Evolutionary conservation across 2,797 vertebrate genomes (phyloP), one percentile per base, ranked within the genome.

Genomic region (Lepus townsendii): DNA sequence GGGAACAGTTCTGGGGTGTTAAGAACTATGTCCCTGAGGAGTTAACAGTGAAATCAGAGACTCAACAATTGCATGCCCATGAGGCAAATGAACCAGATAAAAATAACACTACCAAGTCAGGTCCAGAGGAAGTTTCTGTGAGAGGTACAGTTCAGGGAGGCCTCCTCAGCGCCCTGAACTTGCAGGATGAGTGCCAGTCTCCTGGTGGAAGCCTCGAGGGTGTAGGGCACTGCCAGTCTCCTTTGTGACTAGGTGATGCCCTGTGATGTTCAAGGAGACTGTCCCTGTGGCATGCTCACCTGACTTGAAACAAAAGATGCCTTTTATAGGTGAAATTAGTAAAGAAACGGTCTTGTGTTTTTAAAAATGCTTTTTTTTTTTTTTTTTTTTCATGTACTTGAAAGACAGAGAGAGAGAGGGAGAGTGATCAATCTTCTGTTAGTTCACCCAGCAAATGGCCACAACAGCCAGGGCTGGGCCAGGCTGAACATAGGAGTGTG

Each of bases 291-390:
- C 19, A 7, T 69, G 6, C 68, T 80, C 84, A 19, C 14, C 27
- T 72, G 3, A 38, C 84, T 26, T 7, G 66, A 57, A 83, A 60
- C 27, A 65, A 86, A 92, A n/a, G 17, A 42, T 60, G 50, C 12
- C 62, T 94, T 94, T 73, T 88, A 38, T 32, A 27, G 57, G 54
- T 71, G 27, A 88, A 54, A 42, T 83, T 72, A 85, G 42, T 27
- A 10, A 38, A 94, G 88, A 84, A 76, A 26, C 8, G 54, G 54
- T 57, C 19, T 16, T 57, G 54, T 57, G 54, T 57, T 57, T 57
- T 57, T 16, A 16, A 16, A 20, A 16, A 19, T 20, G 13, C 6
- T 57, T 16, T 57, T 57, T 57, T 57, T 57, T 57, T n/a, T 57
- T 16, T 57, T 57, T 57, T 57, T 57, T 57, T 57, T 20, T 19